Evolutionary conservation across 2,113 vertebrate genomes (phyloP).

Genomic region (Callipepla californica): DNA sequence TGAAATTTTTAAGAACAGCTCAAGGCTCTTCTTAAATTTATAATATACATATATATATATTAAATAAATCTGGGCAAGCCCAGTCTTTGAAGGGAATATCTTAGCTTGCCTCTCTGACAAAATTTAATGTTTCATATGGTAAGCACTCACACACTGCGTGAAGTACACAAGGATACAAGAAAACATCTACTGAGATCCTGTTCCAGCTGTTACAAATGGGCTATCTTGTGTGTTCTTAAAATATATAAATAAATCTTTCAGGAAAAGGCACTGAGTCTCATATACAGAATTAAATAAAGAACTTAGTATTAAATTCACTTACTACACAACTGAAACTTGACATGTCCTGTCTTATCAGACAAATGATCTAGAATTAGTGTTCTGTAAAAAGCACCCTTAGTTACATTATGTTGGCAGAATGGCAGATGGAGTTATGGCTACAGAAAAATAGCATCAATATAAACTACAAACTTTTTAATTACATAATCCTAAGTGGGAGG

Average conservation of each 20-base stretch:
- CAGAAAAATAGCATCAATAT: no score
- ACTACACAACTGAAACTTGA: not conserved
- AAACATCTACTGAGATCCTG: not conserved
- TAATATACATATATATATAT: no score
- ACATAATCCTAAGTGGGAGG: no score
- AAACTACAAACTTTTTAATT: no score
- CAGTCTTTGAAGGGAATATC: not conserved
- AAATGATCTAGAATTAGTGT: not conserved
- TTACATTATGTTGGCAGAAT: not conserved
- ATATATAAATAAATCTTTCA: not conserved
- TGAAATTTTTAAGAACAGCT: not conserved
- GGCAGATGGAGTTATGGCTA: no score
- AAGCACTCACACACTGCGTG: rapidly evolving
- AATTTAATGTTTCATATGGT: not conserved
- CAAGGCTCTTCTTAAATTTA: not conserved
- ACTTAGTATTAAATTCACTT: not conserved
- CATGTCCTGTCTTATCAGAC: not conserved
- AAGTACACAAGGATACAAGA: not conserved
- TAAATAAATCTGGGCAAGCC: not conserved
- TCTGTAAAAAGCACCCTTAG: not conserved
- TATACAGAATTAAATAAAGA: not conserved
- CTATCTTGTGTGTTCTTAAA: not conserved
- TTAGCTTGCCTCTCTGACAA: not conserved
- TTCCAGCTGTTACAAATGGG: not conserved
- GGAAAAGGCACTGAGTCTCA: not conserved